Evolutionary conservation across 1,140 invertebrate species (phyloP).

Genomic region (Pachypeltis micranthus): DNA sequence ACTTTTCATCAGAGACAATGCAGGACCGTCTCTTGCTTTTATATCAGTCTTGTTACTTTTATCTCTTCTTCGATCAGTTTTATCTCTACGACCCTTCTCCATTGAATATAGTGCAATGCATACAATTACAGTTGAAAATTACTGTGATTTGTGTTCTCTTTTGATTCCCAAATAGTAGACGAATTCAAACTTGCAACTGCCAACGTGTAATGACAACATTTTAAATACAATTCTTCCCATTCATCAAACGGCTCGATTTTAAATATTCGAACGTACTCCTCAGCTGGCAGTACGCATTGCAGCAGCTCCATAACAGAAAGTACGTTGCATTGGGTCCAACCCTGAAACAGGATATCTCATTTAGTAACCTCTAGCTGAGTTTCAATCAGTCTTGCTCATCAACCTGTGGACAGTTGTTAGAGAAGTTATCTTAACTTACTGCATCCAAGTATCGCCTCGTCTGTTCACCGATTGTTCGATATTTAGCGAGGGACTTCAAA

Average conservation of each 20-base stretch:
- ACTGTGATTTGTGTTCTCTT: too few species aligned
- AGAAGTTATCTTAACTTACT: slow-evolving; percentile 28
- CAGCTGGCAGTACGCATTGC: slow-evolving; percentile 26
- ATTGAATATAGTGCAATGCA: too few species aligned
- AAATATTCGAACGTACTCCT: slow-evolving; percentile 34
- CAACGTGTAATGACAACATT: slow-evolving; percentile 42
- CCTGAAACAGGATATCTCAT: slow-evolving; percentile 31
- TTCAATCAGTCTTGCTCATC: too few species aligned
- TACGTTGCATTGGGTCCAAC: slow-evolving; percentile 33
- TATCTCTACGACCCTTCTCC: too few species aligned
- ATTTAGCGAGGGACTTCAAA: slow-evolving; percentile 35
- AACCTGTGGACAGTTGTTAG: too few species aligned
- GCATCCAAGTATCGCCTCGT: slow-evolving; percentile 33
- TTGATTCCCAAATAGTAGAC: too few species aligned
- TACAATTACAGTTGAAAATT: too few species aligned
- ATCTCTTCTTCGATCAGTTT: too few species aligned
- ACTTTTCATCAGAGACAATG: too few species aligned
- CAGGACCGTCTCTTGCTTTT: too few species aligned
- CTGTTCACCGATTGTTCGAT: slow-evolving; percentile 34
- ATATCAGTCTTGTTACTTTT: too few species aligned
- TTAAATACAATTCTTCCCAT: slow-evolving; percentile 42
- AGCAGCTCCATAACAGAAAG: slow-evolving; percentile 38
- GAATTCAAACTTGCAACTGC: slow-evolving; percentile 24
- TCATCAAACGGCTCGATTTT: slow-evolving; percentile 43
- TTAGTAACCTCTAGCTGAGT: too few species aligned